Evolutionary conservation across 2,113 vertebrate species (phyloP), one percentile per base, ranked within the genome.

Genomic region (Festucalex cinctus): DNA sequence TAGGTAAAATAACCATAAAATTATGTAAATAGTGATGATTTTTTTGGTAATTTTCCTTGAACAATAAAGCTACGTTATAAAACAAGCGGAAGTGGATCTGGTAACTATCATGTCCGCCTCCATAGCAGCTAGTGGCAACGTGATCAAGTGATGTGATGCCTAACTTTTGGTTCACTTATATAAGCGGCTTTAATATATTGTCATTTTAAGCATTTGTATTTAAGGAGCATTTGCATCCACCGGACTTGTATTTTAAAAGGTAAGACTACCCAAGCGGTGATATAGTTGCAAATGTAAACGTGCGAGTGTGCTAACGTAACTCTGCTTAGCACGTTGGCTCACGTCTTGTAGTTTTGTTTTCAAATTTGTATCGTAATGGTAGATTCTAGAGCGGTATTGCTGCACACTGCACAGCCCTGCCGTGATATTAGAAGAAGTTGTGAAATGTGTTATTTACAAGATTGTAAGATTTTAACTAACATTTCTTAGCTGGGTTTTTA

Each of bases 141-240:
- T 89, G 89, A 86, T 76, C 67, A 61, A n/a, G 2, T 7, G 22
- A 64, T 83, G 80, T 82, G 76, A 83, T 83, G 64, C 72, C n/a
- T 12, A 74, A 57, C 17, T 66, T 65, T 70, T 75, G 41, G 1
- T 83, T 75, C 69, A 26, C 8, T 37, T 4, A 6, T 58, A 17
- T 17, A 19, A 39, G 3, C 2, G 14, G 36, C 19, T 35, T 46
- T 22, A 1, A 0, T 44, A 48, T 64, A 26, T 14, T 63, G 1
- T 61, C 4, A 43, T 74, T 75, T 56, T 2, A 58, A 9, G 22
- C 1, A 3, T 3, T 8, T 1, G 0, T 22, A n/a, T 1, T 14
- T 59, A 0, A n/a, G 39, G 37, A 20, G 8, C 3, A 41, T 12
- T 20, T 24, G 12, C 28, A 0, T 1, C 32, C 48, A 1, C 35